Conservation (phyloP, 1,140 invertebrate species). For the Brachionus plicatilis region DNA sequence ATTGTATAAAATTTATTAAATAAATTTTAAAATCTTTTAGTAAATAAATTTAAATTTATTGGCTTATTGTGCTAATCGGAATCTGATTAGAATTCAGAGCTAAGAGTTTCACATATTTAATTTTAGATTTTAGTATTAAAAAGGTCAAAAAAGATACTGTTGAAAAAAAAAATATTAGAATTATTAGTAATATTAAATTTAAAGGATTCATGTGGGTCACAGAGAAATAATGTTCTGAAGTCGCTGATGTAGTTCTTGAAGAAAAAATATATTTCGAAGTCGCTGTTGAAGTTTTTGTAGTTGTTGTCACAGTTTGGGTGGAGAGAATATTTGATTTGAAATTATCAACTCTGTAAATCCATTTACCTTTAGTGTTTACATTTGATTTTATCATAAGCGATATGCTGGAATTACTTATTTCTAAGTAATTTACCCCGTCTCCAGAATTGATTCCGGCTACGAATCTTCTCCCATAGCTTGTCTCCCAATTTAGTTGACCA, state of each 20-base stretch:
- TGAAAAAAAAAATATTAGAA: neutral
- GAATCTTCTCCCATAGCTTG: neutral
- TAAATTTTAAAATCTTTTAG: neutral
- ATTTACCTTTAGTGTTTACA: neutral
- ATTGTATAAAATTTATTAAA: neutral
- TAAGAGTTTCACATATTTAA: neutral
- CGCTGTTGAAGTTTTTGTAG: neutral
- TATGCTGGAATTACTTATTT: neutral
- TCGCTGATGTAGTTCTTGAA: neutral
- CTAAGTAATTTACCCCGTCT: neutral
- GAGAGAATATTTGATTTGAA: neutral
- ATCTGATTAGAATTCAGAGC: neutral
- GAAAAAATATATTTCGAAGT: neutral
- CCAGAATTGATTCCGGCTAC: neutral
- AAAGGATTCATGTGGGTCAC: neutral
- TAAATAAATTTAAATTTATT: neutral
- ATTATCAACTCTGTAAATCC: neutral
- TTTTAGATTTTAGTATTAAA: neutral
- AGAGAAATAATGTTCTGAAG: neutral
- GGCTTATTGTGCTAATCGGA: neutral
- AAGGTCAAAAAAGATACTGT: neutral
- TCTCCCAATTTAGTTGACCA: neutral
- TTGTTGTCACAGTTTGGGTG: neutral
- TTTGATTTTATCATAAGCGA: neutral
- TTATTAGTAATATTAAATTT: neutral